Conservation (phyloP, 2,113 vertebrate species). For the Psilopsiagon aymara region DNA sequence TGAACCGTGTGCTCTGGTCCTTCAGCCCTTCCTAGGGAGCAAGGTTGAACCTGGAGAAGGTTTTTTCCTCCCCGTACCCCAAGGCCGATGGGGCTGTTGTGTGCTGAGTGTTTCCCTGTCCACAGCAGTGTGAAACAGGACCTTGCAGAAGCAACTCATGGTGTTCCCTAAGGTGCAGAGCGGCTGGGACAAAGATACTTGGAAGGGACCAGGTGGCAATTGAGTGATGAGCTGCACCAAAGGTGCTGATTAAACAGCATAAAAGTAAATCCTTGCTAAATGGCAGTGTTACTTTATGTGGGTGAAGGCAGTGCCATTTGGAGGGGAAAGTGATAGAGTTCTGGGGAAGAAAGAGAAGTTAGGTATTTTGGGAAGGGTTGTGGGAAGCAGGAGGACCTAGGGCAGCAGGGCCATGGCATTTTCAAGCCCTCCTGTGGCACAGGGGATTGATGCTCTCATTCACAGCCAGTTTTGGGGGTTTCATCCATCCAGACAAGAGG, state of each 20-base stretch:
- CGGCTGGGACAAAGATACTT: neutral
- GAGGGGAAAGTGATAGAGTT: neutral
- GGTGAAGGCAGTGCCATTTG: neutral
- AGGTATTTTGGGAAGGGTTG: neutral
- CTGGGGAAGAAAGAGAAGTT: neutral
- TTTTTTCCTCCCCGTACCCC: neutral
- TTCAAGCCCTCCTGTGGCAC: neutral
- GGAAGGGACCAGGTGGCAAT: neutral
- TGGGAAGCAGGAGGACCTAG: neutral
- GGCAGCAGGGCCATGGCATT: neutral
- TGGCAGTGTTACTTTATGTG: neutral
- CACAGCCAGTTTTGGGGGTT: neutral
- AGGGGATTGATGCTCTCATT: neutral
- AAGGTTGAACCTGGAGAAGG: neutral
- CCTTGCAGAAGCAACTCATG: neutral
- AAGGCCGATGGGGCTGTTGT: neutral
- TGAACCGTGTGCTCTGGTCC: neutral
- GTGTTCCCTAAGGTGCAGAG: neutral
- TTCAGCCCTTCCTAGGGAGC: neutral
- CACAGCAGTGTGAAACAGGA: neutral
- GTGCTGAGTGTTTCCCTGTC: neutral
- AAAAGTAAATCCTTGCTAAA: neutral
- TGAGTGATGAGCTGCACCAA: neutral
- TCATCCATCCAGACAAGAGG: neutral
- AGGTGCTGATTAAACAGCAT: neutral